These are phyloP conservation scores for Paratilapia polleni DNA, from an alignment of 2,113 vertebrate genomes.

Conservation along the genomic window DNA sequence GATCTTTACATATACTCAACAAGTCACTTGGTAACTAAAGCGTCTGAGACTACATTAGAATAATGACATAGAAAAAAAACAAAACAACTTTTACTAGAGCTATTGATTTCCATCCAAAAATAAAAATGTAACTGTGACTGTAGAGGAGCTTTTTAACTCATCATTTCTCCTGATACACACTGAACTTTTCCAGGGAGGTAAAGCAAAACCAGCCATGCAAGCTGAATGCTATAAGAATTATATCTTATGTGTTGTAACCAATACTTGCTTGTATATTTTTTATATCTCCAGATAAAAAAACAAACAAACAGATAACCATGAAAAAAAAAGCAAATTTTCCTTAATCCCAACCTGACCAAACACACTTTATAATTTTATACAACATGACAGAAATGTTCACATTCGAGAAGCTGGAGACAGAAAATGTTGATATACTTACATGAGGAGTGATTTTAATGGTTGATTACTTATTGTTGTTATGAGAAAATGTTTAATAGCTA, in stretches of 20 bases:
- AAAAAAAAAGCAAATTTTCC: background rate
- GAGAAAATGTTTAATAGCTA: background rate
- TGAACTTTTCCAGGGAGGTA: background rate
- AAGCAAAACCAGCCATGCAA: background rate
- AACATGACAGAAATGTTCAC: background rate
- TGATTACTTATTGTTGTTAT: background rate
- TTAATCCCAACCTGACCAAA: background rate
- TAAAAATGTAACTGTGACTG: background rate
- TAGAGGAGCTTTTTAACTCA: background rate
- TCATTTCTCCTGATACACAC: background rate
- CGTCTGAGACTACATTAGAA: background rate
- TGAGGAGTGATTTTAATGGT: background rate
- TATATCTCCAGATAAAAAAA: too few species aligned
- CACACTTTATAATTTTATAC: background rate
- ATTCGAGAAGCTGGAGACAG: background rate
- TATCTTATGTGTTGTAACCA: background rate
- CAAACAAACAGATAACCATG: too few species aligned
- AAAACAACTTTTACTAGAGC: background rate
- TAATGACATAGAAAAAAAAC: background rate
- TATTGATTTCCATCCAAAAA: background rate
- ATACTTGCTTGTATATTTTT: too few species aligned
- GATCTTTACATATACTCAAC: background rate
- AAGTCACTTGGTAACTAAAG: background rate
- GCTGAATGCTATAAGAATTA: background rate
- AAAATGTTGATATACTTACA: background rate